Evolutionary conservation across 2,113 vertebrate genomes (phyloP).

Genomic region (Sylvicapra grimmia): DNA sequence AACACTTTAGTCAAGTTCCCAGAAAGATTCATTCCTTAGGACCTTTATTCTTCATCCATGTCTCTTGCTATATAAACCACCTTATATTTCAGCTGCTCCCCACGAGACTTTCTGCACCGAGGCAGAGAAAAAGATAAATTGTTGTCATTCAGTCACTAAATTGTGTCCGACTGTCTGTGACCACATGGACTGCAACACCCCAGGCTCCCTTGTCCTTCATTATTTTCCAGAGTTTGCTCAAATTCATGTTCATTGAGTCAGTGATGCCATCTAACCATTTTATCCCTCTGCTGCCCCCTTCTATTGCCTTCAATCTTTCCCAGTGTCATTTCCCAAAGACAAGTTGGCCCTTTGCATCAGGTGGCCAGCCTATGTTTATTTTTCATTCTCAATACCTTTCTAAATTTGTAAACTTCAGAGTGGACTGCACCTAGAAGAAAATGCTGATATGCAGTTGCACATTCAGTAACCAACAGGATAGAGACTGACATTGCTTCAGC

Average conservation of each 20-base stretch:
- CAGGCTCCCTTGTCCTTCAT: background rate
- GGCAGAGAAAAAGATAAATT: background rate
- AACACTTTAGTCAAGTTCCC: background rate
- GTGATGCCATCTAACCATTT: background rate
- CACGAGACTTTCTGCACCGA: background rate
- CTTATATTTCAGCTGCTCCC: background rate
- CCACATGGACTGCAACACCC: background rate
- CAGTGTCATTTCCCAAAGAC: background rate
- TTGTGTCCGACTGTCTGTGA: background rate
- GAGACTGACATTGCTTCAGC: background rate
- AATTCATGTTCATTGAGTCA: background rate
- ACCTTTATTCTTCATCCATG: background rate
- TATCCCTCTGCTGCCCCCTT: background rate
- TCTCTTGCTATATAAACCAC: background rate
- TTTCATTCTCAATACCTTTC: background rate
- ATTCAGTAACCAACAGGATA: background rate
- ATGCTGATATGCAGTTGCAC: background rate
- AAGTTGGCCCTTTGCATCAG: background rate
- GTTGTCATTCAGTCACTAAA: background rate
- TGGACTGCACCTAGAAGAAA: background rate
- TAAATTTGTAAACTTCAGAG: background rate
- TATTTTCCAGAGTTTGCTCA: background rate
- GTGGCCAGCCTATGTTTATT: background rate
- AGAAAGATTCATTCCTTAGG: background rate
- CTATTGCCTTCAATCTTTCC: background rate